Evolutionary conservation across 2,113 vertebrate species (phyloP).

Genomic region (Leptosomus discolor): DNA sequence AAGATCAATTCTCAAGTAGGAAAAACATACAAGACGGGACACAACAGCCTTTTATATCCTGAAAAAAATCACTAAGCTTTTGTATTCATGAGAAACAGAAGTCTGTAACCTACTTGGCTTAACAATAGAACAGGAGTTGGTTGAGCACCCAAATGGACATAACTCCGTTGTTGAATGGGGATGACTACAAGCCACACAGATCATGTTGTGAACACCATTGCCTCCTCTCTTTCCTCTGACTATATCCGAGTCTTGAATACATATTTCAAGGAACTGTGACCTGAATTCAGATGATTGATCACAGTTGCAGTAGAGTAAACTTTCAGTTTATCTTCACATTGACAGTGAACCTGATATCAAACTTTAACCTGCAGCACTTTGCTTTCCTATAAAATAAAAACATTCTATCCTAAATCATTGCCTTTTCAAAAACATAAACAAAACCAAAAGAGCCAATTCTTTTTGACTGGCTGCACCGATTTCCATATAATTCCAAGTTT

Average conservation of each 20-base stretch:
- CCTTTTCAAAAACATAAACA: constrained; percentile 10
- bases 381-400: constrained; percentile 22
- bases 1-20: background rate
- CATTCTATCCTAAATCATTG: background rate
- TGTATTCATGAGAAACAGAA: background rate
- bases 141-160: background rate
- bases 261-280: constrained; percentile 8
- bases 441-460: background rate
- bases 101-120: background rate
- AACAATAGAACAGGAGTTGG: background rate
- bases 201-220: background rate
- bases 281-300: constrained; percentile 20
- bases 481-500: background rate
- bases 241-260: background rate
- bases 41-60: background rate
- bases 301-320: background rate
- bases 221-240: background rate
- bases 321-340: constrained; percentile 9
- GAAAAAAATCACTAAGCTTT: background rate
- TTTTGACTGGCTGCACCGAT: background rate
- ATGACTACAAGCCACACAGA: background rate
- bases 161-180: background rate
- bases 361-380: constrained; percentile 28
- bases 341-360: constrained; percentile 1
- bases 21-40: background rate